phyloP scores from a whole-genome alignment of 1,140 invertebrate genomes.

The Heliconius nattereri region DNA sequence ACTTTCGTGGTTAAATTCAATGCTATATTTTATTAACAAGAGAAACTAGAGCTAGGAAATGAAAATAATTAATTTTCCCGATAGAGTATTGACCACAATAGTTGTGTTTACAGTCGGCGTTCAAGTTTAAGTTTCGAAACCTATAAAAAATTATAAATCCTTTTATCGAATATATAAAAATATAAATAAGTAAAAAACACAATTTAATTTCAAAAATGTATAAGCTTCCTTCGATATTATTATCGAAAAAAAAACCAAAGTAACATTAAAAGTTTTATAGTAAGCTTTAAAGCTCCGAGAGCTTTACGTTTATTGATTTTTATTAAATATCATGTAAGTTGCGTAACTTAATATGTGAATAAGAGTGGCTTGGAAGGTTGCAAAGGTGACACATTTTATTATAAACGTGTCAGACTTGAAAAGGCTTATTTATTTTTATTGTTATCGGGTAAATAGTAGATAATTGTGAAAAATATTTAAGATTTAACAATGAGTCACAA shows the following conservation, averaged over 20 bases:
- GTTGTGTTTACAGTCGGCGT: too few species aligned
- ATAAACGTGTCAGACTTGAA: not conserved
- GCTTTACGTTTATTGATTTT: conserved; percentile 9
- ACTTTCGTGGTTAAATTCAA: too few species aligned
- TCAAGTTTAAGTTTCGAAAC: too few species aligned
- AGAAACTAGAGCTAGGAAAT: too few species aligned
- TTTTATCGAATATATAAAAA: too few species aligned
- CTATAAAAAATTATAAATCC: too few species aligned
- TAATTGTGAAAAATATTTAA: not conserved
- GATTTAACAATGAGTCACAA: not conserved
- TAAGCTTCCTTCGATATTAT: not conserved
- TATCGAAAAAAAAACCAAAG: not conserved
- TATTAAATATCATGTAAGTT: conserved; percentile 9
- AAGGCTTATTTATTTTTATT: conserved; percentile 3
- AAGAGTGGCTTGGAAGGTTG: not conserved
- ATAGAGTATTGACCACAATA: too few species aligned
- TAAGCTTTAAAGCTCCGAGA: not conserved
- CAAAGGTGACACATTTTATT: conserved; percentile 4
- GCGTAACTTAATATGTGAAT: not conserved
- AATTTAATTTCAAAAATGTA: not conserved
- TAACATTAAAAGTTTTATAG: not conserved
- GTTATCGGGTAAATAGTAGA: not conserved
- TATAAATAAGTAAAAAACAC: too few species aligned
- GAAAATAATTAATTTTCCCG: too few species aligned
- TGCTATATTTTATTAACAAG: too few species aligned